Conservation (phyloP, 2,797 vertebrate genomes). For the Thunnus albacares region DNA sequence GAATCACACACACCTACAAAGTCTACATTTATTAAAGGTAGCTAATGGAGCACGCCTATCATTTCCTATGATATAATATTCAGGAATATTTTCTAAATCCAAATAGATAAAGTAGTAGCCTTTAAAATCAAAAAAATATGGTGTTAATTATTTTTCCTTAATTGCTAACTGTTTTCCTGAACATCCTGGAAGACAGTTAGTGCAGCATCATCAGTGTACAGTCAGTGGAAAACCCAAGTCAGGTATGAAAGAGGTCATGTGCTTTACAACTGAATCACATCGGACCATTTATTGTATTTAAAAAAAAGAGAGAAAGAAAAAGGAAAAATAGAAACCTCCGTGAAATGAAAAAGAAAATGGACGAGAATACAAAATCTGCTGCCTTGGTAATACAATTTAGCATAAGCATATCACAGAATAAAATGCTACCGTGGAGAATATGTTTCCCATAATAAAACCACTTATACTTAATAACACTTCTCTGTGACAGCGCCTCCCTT, state of each 20-base stretch:
- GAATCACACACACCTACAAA: background rate
- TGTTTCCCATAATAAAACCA: constrained; percentile 89
- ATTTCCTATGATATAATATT: background rate
- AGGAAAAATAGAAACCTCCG: background rate
- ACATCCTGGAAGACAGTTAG: constrained; percentile 2
- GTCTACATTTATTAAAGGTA: background rate
- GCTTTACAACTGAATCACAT: background rate
- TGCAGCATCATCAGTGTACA: background rate
- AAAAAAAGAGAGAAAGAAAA: background rate
- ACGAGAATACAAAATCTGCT: constrained; percentile 79
- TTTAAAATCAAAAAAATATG: background rate
- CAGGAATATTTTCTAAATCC: background rate
- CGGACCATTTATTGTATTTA: background rate
- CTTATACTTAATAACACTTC: constrained; percentile 89
- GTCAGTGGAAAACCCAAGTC: background rate
- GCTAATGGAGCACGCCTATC: background rate
- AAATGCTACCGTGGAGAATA: constrained; percentile 87
- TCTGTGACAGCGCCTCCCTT: constrained; percentile 84
- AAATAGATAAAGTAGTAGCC: background rate
- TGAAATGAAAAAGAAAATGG: constrained; percentile 57
- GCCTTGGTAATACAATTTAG: constrained; percentile 86
- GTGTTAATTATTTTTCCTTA: background rate
- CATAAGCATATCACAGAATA: constrained; percentile 87
- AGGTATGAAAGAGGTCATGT: background rate
- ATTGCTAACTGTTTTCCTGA: background rate